Percentiles rank a stretch among this genome's conserved stretches.
phyloP scores from a whole-genome alignment of 2,113 vertebrate genomes.

The Neopipo cinnamomea region DNA sequence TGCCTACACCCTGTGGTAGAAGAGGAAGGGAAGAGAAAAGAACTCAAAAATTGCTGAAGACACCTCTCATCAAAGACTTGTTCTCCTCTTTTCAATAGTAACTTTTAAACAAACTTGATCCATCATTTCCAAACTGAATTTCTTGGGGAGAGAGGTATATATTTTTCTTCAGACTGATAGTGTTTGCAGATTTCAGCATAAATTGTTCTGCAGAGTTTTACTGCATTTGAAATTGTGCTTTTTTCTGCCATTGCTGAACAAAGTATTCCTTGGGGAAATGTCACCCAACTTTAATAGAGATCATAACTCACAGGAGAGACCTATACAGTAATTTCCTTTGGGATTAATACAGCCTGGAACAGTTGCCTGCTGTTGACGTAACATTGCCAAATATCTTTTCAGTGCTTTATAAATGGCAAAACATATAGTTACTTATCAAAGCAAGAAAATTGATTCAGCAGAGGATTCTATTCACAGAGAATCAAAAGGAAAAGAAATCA shows the following conservation, averaged over 20 bases:
- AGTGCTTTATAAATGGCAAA: background rate
- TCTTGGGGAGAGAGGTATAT: background rate
- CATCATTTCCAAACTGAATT: background rate
- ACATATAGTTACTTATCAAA: background rate
- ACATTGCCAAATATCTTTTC: background rate
- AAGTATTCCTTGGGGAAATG: conserved; percentile 23
- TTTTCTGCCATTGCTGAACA: background rate
- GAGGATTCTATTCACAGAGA: background rate
- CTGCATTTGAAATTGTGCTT: background rate
- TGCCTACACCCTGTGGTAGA: background rate
- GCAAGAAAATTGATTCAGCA: background rate
- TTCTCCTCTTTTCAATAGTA: background rate
- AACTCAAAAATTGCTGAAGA: background rate
- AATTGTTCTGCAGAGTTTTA: background rate
- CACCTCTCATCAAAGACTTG: background rate
- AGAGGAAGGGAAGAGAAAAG: background rate
- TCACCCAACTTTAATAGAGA: conserved; percentile 30
- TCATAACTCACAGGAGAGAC: conserved; percentile 27
- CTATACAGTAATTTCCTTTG: conserved; percentile 20
- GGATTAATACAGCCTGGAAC: conserved; percentile 23
- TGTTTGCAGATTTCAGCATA: conserved; percentile 3
- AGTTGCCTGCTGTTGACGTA: background rate
- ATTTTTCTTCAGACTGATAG: background rate
- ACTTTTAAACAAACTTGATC: background rate
- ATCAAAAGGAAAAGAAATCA: background rate